Base-by-base conservation (phyloP, 37 sponge, comb jelly and placozoan genomes). In the Oscarella lobularis region DNA sequence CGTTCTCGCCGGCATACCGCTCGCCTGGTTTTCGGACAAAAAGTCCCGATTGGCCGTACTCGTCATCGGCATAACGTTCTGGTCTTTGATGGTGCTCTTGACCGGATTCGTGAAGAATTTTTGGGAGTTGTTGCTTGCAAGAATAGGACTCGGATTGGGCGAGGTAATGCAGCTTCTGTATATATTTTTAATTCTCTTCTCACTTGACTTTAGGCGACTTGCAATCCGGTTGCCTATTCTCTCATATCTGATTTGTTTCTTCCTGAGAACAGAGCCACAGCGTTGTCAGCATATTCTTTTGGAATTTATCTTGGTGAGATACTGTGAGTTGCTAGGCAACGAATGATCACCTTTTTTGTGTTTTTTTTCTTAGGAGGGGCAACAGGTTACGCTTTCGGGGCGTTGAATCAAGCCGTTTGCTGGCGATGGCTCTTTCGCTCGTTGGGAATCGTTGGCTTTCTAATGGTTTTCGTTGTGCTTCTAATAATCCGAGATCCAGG, bases 161-260 rank as follows among this genome's bases (percentile, higher is more conserved):
- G 92, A 92, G 79, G 92, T 92, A 6, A 39, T 85, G 14, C 33
- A 4, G 6, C 4, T 35, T 5, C 6, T 68, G 71, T 14, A 35
- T 48, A 68, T 14, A 20, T 68, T 32, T 14, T 29, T 68, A n/a
- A n/a, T n/a, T n/a, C 35, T 48, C 20, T 9, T 48, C 60, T 48
- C 60, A 48, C 60, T 48, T 20, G 60, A 27, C 20, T 48, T 48
- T 75, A 92, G 92, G 92, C 92, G 35, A 68, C 92, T 0, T 92
- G 85, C 71, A 92, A 84, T 30, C 92, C 92, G 36, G 92, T 92
- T 3, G 92, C 92, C n/a, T 92, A 87, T 71, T 92, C 92, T 14
- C 77, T 92, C 33, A 14, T 92, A 41, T 82, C 92, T 9, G 92
- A 92, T 60, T 87, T 83, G 79, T 92, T 82, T 41, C 85, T 87